These are phyloP conservation scores for Pyrrhosoma nymphula DNA, from an alignment of 2,888 invertebrate genomes.

Conservation along the genomic window DNA sequence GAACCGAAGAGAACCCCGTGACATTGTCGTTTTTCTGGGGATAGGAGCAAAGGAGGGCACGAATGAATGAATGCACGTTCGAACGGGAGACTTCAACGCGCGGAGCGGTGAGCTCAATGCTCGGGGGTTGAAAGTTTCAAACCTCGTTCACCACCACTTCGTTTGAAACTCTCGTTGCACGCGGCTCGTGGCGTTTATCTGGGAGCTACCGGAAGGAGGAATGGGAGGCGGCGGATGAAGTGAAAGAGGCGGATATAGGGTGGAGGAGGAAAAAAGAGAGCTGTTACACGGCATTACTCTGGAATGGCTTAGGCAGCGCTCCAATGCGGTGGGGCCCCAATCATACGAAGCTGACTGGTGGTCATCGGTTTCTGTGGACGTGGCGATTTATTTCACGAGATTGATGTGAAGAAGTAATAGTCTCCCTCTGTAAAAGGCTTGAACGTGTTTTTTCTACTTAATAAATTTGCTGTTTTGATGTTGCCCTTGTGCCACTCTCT, in stretches of 20 bases:
- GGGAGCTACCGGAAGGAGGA: conserved; percentile 28
- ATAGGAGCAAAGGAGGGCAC: neutral
- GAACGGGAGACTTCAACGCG: conserved; percentile 52
- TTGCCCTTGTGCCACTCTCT: conserved; percentile 56
- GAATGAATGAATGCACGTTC: neutral
- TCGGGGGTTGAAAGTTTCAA: neutral
- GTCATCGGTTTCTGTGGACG: conserved; percentile 47
- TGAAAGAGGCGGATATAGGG: neutral
- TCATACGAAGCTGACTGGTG: conserved; percentile 13
- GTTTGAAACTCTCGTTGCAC: neutral
- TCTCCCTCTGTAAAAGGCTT: conserved; percentile 23
- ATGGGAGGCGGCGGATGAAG: neutral
- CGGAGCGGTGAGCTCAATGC: neutral
- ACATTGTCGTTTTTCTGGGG: conserved; percentile 34
- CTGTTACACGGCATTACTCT: conserved; percentile 46
- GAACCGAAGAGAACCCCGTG: conserved; percentile 33
- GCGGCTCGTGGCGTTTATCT: conserved; percentile 24
- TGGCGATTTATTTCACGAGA: conserved; percentile 51
- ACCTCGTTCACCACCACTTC: neutral
- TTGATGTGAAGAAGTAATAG: conserved; percentile 45
- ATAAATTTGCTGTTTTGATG: conserved; percentile 47
- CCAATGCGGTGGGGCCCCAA: conserved; percentile 53
- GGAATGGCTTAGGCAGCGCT: conserved; percentile 20
- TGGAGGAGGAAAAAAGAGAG: conserved; percentile 9
- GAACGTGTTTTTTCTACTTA: conserved; percentile 51